phyloP scores from a whole-genome alignment of 2,888 invertebrate genomes.

The Malthinus seriepunctatus region DNA sequence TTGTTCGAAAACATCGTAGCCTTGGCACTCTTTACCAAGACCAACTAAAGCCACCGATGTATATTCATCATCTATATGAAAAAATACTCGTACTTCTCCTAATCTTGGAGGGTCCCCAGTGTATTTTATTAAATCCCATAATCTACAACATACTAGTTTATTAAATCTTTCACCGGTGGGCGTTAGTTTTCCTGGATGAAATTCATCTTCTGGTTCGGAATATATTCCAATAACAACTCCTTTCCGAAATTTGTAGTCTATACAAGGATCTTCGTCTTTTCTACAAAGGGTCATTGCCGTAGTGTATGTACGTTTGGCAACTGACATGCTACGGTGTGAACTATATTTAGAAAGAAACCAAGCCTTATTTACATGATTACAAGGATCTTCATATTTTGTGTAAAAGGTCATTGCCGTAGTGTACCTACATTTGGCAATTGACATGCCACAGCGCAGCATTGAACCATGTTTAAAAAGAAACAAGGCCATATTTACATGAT shows the following conservation, averaged over 20 bases:
- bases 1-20: constrained; percentile 69
- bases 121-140: constrained; percentile 57
- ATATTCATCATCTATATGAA: constrained; percentile 65
- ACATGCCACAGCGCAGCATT: background rate
- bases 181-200: constrained; percentile 63
- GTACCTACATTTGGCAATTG: background rate
- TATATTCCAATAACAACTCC: constrained; percentile 68
- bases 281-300: constrained; percentile 5
- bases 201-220: constrained; percentile 60
- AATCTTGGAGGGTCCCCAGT: constrained; percentile 57
- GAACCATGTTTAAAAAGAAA: background rate
- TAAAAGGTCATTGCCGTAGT: constrained; percentile 1
- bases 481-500: constrained; percentile 3
- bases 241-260: constrained; percentile 40
- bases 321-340: background rate
- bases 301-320: background rate
- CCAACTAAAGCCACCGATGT: constrained; percentile 74
- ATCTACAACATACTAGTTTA: constrained; percentile 57
- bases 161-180: constrained; percentile 65
- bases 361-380: constrained; percentile 23
- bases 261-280: constrained; percentile 39
- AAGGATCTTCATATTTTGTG: constrained; percentile 36
- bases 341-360: background rate
- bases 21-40: constrained; percentile 69
- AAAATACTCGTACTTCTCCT: constrained; percentile 65